Percentiles rank a stretch among this genome's conserved stretches.
phyloP scores from a whole-genome alignment of 2,888 invertebrate genomes.

The Drosophila kanekoi region DNA sequence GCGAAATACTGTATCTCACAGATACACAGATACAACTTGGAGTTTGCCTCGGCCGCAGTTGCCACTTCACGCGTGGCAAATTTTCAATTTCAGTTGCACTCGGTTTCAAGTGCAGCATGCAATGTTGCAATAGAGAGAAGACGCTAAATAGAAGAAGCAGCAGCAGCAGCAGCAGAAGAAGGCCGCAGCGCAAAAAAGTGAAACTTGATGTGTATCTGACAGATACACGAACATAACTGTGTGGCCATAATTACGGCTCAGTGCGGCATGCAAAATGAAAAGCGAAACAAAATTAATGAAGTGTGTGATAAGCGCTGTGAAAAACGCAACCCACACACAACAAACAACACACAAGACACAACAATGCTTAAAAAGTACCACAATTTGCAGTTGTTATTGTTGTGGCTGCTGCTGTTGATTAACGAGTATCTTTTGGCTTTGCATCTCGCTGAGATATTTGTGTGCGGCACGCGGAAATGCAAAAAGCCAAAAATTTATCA shows the following conservation, averaged over 20 bases:
- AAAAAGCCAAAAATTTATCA: slow-evolving; percentile 25
- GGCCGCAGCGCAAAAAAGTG: slow-evolving; percentile 60
- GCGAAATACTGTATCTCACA: slow-evolving; percentile 29
- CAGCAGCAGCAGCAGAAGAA: slow-evolving; percentile 15
- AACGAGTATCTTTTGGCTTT: slow-evolving; percentile 39
- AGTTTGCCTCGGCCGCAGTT: slow-evolving; percentile 15
- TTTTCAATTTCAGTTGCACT: slow-evolving; percentile 34
- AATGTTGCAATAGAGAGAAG: slow-evolving; percentile 63
- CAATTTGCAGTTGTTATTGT: slow-evolving; percentile 11
- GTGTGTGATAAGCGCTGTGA: slow-evolving; percentile 76
- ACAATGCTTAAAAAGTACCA: slow-evolving; percentile 13
- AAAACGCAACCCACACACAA: slow-evolving; percentile 57
- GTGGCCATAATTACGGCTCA: slow-evolving; percentile 66
- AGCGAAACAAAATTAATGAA: slow-evolving; percentile 78
- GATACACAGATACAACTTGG: slow-evolving; percentile 20
- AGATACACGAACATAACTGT: slow-evolving; percentile 68
- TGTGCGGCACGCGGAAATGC: slow-evolving; percentile 52
- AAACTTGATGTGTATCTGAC: slow-evolving; percentile 60
- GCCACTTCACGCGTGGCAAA: slow-evolving; percentile 55
- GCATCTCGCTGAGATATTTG: slow-evolving; percentile 40
- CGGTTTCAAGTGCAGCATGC: slow-evolving; percentile 71
- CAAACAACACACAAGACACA: slow-evolving; percentile 10
- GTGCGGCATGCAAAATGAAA: slow-evolving; percentile 71
- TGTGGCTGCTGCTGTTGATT: slow-evolving; percentile 22
- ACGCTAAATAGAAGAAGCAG: slow-evolving; percentile 13